Base-by-base conservation (phyloP, 2,888 invertebrate genomes). In the Cerastoderma edule region DNA sequence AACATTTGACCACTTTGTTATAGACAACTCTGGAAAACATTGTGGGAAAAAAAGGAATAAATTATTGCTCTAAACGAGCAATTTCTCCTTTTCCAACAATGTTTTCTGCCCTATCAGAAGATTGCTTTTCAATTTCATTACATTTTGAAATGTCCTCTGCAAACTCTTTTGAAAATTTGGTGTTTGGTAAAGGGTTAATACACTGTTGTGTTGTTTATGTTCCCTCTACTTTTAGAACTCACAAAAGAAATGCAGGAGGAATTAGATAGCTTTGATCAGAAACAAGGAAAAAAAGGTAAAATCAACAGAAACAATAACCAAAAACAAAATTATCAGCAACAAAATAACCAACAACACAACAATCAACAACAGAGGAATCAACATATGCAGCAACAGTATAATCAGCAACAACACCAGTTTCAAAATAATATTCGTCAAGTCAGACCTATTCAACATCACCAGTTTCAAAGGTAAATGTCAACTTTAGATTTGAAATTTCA, bases 171-270 rank as follows among this genome's bases (percentile, higher is more conserved):
- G n/a, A n/a, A n/a, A n/a, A n/a, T n/a, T n/a, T n/a, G n/a, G n/a
- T n/a, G n/a, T n/a, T n/a, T n/a, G n/a, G n/a, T n/a, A n/a, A n/a
- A n/a, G n/a, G n/a, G n/a, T n/a, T n/a, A n/a, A n/a, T n/a, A n/a
- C n/a, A n/a, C n/a, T n/a, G n/a, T n/a, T n/a, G n/a, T n/a, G n/a
- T n/a, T n/a, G n/a, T n/a, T n/a, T n/a, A n/a, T n/a, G n/a, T n/a
- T n/a, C n/a, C n/a, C n/a, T n/a, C n/a, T n/a, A n/a, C n/a, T 19
- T 35, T 44, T 46, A 76, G 76, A 72, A 56, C 65, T 76, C 1
- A 76, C 76, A 8, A 69, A 76, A 60, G 76, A 76, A 50, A 76
- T 76, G 76, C 76, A 76, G 44, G 69, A 64, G 66, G 76, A 76
- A 50, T 72, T 76, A 50, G 76, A 76, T 32, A 54, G 64, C 27